Evolutionary conservation across 1,140 invertebrate species (phyloP).

Genomic region (Leptinotarsa undecemlineata): DNA sequence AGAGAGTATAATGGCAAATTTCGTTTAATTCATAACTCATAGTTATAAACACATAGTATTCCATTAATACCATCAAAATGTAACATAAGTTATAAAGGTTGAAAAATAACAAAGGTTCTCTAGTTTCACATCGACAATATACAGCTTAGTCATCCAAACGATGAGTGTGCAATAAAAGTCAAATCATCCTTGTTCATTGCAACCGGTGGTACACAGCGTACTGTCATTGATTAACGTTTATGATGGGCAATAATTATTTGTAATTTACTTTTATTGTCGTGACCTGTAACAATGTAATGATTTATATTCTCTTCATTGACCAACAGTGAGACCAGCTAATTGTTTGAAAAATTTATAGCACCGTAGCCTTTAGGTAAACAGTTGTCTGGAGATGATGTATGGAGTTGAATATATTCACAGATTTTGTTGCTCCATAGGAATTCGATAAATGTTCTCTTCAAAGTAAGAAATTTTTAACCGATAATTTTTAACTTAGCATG

Average conservation of each 20-base stretch:
- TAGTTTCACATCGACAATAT: too few species aligned
- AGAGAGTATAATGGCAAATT: too few species aligned
- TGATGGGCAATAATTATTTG: conserved; percentile 1
- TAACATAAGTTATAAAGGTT: too few species aligned
- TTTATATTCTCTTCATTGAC: not conserved
- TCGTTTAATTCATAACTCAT: too few species aligned
- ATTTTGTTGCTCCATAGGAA: not conserved
- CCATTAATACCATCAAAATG: too few species aligned
- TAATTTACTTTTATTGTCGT: not conserved
- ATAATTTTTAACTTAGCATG: too few species aligned
- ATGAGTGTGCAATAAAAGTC: not conserved
- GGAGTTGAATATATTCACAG: not conserved
- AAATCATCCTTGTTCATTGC: not conserved
- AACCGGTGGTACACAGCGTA: conserved; percentile 2
- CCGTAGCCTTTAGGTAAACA: not conserved
- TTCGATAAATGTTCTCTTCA: not conserved
- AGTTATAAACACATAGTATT: too few species aligned
- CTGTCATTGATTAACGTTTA: not conserved
- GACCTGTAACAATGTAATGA: conserved; percentile 1
- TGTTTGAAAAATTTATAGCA: not conserved
- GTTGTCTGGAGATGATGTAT: not conserved
- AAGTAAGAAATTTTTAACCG: too few species aligned
- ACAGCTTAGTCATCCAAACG: too few species aligned
- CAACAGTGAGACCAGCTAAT: conserved; percentile 3
- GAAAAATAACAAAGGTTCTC: too few species aligned